These are phyloP conservation scores for Archaeoteleia sp. DNA, from an alignment of 2,888 invertebrate genomes.

Conservation along the genomic window DNA sequence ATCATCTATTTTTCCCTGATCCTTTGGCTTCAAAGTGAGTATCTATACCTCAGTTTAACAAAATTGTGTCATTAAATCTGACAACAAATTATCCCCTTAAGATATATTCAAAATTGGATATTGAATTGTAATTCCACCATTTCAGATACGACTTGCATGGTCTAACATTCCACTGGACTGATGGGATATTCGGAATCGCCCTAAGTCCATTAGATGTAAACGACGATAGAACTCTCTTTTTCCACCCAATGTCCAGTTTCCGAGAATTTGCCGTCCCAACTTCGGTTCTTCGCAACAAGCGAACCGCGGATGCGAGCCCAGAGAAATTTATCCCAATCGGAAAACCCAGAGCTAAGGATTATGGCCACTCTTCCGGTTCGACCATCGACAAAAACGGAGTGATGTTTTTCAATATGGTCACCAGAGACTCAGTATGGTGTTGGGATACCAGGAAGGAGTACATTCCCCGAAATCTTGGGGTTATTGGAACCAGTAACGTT, in stretches of 20 bases:
- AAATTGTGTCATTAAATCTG: no score
- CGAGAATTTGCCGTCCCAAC: slow-evolving; percentile 85
- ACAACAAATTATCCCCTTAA: no score
- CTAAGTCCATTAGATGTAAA: slow-evolving; percentile 78
- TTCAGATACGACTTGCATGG: slow-evolving; percentile 83
- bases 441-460: slow-evolving; percentile 87
- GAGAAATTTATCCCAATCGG: slow-evolving; percentile 71
- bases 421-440: slow-evolving; percentile 85
- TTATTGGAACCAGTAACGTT: slow-evolving; percentile 79
- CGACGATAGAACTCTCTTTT: slow-evolving; percentile 82
- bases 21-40: slow-evolving; percentile 79
- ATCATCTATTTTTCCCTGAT: slow-evolving; percentile 84
- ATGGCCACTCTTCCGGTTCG: slow-evolving; percentile 84
- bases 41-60: not conserved
- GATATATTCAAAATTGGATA: no score
- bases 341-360: slow-evolving; percentile 70
- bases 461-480: slow-evolving; percentile 78
- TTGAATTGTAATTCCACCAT: no score
- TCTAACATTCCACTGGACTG: slow-evolving; percentile 87
- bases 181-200: slow-evolving; percentile 86
- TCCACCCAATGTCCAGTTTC: slow-evolving; percentile 89
- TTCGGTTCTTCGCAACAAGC: slow-evolving; percentile 80
- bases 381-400: slow-evolving; percentile 83
- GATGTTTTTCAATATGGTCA: slow-evolving; percentile 87
- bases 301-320: slow-evolving; percentile 63